phyloP scores from a whole-genome alignment of 2,888 invertebrate species.

The Steinernema hermaphroditum region DNA sequence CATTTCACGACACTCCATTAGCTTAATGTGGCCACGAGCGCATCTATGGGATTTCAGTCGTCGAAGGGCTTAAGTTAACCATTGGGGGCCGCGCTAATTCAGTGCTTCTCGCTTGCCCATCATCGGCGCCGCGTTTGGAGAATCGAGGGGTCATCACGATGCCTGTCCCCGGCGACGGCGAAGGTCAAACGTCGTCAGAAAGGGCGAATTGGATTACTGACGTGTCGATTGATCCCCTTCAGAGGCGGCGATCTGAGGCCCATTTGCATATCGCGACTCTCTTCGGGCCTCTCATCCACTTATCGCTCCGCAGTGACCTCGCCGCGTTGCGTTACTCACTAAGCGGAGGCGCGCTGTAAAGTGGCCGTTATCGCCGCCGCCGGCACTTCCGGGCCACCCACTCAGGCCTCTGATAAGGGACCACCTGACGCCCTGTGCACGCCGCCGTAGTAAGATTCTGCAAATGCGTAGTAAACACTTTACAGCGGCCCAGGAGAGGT shows the following conservation, averaged over 20 bases:
- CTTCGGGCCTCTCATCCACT: constrained; percentile 25
- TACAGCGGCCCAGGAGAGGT: neutral
- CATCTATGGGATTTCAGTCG: constrained; percentile 21
- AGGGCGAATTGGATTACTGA: constrained; percentile 27
- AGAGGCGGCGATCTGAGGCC: constrained; percentile 8
- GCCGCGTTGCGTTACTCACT: constrained; percentile 4
- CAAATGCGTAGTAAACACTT: constrained; percentile 27
- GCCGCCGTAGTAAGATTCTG: neutral
- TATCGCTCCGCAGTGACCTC: constrained; percentile 21
- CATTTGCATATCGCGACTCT: constrained; percentile 28
- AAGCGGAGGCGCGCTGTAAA: neutral
- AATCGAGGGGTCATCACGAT: too few species aligned
- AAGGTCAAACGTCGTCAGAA: constrained; percentile 7
- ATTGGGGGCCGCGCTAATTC: constrained; percentile 26
- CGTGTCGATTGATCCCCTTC: constrained; percentile 26
- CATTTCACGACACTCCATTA: neutral
- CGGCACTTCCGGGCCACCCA: constrained; percentile 27
- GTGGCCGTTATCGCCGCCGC: constrained; percentile 16
- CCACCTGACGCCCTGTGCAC: neutral
- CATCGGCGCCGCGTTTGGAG: neutral
- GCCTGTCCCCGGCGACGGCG: neutral
- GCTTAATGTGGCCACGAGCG: neutral
- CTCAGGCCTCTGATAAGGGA: constrained; percentile 8
- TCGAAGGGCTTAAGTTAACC: constrained; percentile 28
- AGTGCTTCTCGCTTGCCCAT: neutral